Evolutionary conservation across 2,888 invertebrate genomes (phyloP), one percentile per base, ranked within the genome.

Genomic region (Melieria omissa): DNA sequence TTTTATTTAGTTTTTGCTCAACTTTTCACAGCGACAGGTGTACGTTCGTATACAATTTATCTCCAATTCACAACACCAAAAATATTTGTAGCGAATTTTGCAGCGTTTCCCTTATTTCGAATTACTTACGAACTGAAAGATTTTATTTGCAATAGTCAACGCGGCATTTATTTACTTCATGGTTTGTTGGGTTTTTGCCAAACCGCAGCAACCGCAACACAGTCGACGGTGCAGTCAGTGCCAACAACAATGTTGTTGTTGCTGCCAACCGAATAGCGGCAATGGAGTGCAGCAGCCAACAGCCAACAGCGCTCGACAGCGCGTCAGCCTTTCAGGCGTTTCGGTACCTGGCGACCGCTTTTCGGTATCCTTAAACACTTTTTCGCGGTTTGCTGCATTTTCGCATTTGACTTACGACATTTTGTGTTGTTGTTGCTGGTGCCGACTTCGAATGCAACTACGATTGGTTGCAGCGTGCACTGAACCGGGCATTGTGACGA

Each of bases 171-270:
- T 82, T 82, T 82, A 81, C 80, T 82, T 82, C 81, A 82, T 80
- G 82, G 80, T 80, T 82, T 81, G 82, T 82, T 82, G 82, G 80
- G 77, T 81, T 80, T 80, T 79, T 81, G 82, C 81, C 80, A 81
- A 79, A 78, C 81, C 81, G 79, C 82, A 80, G 62, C 41, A 69
- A 69, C 67, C 67, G 10, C 60, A 60, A 47, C 47, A 29, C 29
- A 29, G 29, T 29, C 29, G 29, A 29, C 29, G 29, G 29, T 29
- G 29, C 46, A 49, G 60, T 29, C 42, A 67, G 42, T 29, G 46
- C 42, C 60, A 52, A 41, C 49, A 66, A 46, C 58, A 58, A 58
- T 60, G 47, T 66, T 66, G 66, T 58, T 58, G 58, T 45, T 16
- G 65, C 14, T 44, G 42, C 60, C 44, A 60, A 8, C 29, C 45